Base-by-base conservation (phyloP, 2,888 invertebrate genomes). In the Archips crataeganus region DNA sequence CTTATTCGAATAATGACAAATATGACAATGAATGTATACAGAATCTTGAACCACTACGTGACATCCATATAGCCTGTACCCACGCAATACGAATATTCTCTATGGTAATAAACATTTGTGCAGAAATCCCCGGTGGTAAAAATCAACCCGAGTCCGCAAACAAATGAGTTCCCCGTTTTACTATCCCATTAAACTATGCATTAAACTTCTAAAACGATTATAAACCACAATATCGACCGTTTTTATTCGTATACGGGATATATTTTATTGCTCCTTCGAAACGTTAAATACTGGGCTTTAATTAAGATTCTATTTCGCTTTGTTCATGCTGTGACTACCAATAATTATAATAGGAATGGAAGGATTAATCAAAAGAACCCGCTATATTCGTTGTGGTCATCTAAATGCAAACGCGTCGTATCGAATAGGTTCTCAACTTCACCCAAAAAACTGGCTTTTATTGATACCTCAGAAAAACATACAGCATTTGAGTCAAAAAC, bases 111-210 rank as follows among this genome's bases (percentile, higher is more conserved):
- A 42, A 15, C 8, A 15, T 15, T 61, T 2, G 4, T 63, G n/a
- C n/a, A 63, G 23, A 13, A 32, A 13, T 47, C 47, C 47, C 78
- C 78, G 77, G 78, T 79, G 77, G 83, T 79, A 82, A 80, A 83
- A 85, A 84, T 84, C 82, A 83, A 84, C 83, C 79, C 78, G 75
- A 70, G 69, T 76, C 75, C 59, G 76, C 79, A 78, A 85, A 88
- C 87, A 86, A 89, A 89, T 89, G 86, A 82, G 82, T 88, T 86
- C 77, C 78, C 82, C 78, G 80, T 83, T 89, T 89, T 86, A 89
- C 85, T 85, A 81, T 80, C 81, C 82, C 79, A 87, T 89, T 84
- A 88, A 88, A 79, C 82, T 82, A 82, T 75, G 85, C 85, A 89
- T 87, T 86, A 87, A 89, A 87, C 83, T 68, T 57, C 67, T 59